Evolutionary conservation across 2,888 invertebrate genomes (phyloP).

Genomic region (Trachelus tabidus): DNA sequence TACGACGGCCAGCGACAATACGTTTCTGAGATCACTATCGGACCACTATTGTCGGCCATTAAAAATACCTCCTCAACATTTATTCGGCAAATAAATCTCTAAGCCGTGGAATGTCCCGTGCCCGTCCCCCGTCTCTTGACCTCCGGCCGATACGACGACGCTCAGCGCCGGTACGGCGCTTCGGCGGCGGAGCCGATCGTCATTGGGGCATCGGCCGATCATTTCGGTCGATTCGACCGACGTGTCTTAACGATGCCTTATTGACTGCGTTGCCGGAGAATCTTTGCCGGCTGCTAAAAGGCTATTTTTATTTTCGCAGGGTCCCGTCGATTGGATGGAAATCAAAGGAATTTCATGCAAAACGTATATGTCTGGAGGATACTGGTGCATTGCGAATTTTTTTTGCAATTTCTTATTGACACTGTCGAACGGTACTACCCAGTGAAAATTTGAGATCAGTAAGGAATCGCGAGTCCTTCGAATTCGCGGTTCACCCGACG

Average conservation of each 20-base stretch:
- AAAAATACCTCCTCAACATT: slow-evolving; percentile 56
- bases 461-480: neutral
- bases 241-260: neutral
- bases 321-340: neutral
- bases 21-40: slow-evolving; percentile 55
- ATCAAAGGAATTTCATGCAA: neutral
- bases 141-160: slow-evolving; percentile 25
- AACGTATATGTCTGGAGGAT: no score
- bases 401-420: neutral
- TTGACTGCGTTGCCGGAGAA: neutral
- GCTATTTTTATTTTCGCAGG: neutral
- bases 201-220: neutral
- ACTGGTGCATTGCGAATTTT: neutral
- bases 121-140: slow-evolving; percentile 19
- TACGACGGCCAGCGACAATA: slow-evolving; percentile 53
- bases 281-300: neutral
- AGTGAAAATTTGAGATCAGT: neutral
- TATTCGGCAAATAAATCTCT: slow-evolving; percentile 55
- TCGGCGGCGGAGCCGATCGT: neutral
- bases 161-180: slow-evolving; percentile 1
- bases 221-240: neutral
- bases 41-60: slow-evolving; percentile 52
- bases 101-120: slow-evolving; percentile 27
- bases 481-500: slow-evolving; percentile 28
- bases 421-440: neutral